These are phyloP conservation scores for Melanotaenia duboulayi DNA, from an alignment of 2,113 vertebrate genomes.

Conservation along the genomic window DNA sequence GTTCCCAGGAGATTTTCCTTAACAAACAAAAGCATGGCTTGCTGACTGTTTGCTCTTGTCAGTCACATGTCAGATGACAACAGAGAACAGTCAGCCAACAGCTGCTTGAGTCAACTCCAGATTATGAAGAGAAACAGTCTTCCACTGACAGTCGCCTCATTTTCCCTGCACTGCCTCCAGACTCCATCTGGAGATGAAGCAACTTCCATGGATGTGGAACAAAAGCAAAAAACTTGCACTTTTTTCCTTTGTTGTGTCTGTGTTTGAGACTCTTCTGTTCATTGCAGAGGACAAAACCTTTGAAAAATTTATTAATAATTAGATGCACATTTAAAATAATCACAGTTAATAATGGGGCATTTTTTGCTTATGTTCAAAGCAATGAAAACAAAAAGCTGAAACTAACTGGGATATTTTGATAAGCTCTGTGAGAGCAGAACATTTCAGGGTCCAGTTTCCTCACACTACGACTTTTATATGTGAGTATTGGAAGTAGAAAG, in stretches of 20 bases:
- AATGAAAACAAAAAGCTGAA: too few relatives aligned
- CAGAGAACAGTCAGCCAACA: slow-evolving; percentile 41
- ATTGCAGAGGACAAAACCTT: background rate
- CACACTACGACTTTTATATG: slow-evolving; percentile 12
- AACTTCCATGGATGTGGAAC: background rate
- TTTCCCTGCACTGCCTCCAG: background rate
- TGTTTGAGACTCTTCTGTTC: too few relatives aligned
- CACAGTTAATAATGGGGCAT: background rate
- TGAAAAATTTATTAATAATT: slow-evolving; percentile 9
- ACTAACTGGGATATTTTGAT: slow-evolving; percentile 28
- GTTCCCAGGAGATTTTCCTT: slow-evolving; percentile 67
- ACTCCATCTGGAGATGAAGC: background rate
- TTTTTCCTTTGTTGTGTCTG: too few relatives aligned
- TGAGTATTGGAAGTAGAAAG: slow-evolving; percentile 30
- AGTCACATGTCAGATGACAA: slow-evolving; percentile 72
- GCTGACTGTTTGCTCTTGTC: slow-evolving; percentile 78
- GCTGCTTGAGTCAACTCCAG: slow-evolving; percentile 45
- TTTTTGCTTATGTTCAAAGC: slow-evolving; percentile 13
- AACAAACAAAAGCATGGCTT: slow-evolving; percentile 60
- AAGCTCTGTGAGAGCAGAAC: slow-evolving; percentile 10
- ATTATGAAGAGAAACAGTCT: slow-evolving; percentile 10
- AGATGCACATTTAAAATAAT: slow-evolving; percentile 4
- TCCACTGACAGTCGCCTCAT: background rate
- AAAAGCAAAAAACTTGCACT: too few relatives aligned
- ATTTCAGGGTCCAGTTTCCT: slow-evolving; percentile 26